phyloP scores from a whole-genome alignment of 2,113 vertebrate genomes.

The Megatriorchis doriae region DNA sequence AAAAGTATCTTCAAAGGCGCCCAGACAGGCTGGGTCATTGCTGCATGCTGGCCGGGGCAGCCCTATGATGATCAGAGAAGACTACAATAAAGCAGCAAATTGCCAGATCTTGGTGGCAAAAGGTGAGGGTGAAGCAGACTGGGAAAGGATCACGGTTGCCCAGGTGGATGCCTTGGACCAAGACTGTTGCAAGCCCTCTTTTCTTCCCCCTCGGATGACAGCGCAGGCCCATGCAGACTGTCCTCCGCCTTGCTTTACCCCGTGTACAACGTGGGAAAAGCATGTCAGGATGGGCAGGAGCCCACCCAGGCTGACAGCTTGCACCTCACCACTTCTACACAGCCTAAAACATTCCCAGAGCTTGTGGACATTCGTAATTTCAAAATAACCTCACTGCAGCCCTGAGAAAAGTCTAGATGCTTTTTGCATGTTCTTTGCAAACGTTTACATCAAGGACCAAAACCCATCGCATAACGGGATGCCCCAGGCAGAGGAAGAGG shows the following conservation, averaged over 20 bases:
- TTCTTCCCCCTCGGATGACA: background rate
- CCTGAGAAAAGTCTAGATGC: background rate
- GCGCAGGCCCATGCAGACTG: background rate
- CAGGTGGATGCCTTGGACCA: background rate
- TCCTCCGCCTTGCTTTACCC: background rate
- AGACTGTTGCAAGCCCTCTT: background rate
- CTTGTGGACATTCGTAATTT: background rate
- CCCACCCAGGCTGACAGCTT: background rate
- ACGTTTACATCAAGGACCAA: accelerated
- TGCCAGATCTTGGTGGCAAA: background rate
- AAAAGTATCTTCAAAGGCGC: background rate
- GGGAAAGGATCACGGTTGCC: background rate
- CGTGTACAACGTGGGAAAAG: accelerated
- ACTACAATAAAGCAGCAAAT: background rate
- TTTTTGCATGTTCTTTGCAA: background rate
- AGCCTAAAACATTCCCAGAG: background rate
- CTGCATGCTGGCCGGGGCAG: background rate
- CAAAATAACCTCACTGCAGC: background rate
- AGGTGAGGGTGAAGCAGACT: background rate
- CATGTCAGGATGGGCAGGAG: background rate
- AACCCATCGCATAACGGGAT: accelerated
- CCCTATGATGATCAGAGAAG: background rate
- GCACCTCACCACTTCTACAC: background rate
- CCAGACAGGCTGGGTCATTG: background rate
- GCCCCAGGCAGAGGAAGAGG: background rate